These are phyloP conservation scores for Lepidocyrtoides sp. DNA, from an alignment of 2,888 invertebrate species.

Conservation along the genomic window DNA sequence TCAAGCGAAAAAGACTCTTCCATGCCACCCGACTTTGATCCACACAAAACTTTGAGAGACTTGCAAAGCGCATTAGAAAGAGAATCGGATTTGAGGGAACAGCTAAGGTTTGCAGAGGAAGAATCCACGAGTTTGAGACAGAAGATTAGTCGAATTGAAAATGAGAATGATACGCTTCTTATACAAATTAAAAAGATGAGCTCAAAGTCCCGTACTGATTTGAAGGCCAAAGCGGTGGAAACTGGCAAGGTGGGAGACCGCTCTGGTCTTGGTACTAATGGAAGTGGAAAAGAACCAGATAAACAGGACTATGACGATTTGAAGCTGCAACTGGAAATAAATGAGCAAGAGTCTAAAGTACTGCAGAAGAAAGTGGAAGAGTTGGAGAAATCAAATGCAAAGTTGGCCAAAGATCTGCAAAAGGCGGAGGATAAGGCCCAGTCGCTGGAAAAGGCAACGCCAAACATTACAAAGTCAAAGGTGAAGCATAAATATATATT, in stretches of 20 bases:
- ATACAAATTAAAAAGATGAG: conserved; percentile 99
- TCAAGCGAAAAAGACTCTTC: conserved; percentile 84
- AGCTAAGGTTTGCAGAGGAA: conserved; percentile 96
- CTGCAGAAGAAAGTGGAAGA: conserved; percentile 94
- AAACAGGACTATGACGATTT: conserved; percentile 90
- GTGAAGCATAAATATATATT: conserved; percentile 42
- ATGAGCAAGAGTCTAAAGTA: conserved; percentile 96
- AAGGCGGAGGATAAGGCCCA: conserved; percentile 92
- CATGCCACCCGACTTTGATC: conserved; percentile 87
- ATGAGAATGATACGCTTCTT: conserved; percentile 98
- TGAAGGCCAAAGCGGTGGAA: conserved; percentile 82
- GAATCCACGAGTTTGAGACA: conserved; percentile 89
- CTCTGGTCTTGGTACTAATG: not conserved
- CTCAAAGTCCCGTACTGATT: conserved; percentile 91
- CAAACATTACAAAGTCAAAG: conserved; percentile 85
- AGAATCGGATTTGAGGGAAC: conserved; percentile 97
- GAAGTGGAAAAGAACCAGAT: conserved; percentile 30
- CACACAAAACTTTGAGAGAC: conserved; percentile 93
- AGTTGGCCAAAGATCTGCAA: conserved; percentile 91
- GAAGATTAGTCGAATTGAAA: conserved; percentile 95
- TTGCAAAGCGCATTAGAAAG: conserved; percentile 97
- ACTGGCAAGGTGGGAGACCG: conserved; percentile 82
- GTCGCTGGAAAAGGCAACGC: conserved; percentile 86
- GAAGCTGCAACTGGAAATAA: conserved; percentile 94
- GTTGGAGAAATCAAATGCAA: conserved; percentile 93